phyloP scores from a whole-genome alignment of 2,888 invertebrate species.

The Patella caerulea region DNA sequence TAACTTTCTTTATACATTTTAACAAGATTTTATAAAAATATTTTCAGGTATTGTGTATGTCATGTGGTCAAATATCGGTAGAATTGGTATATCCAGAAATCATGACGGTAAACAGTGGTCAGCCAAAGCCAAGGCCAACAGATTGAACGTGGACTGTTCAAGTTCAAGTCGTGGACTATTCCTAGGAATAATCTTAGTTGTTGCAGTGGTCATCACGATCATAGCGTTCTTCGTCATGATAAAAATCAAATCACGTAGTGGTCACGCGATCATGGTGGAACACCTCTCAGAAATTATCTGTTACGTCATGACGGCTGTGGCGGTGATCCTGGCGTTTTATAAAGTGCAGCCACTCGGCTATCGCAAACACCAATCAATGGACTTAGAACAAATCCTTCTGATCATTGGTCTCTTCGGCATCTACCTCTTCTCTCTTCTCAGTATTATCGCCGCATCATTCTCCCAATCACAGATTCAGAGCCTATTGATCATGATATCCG shows the following conservation, averaged over 20 bases:
- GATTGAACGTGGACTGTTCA: slow-evolving; percentile 82
- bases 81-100: slow-evolving; percentile 19
- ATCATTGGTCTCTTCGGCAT: slow-evolving; percentile 93
- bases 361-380: slow-evolving; percentile 30
- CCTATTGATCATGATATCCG: slow-evolving; percentile 90
- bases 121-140: slow-evolving; percentile 36
- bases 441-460: slow-evolving; percentile 92
- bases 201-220: slow-evolving; percentile 77
- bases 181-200: slow-evolving; percentile 78
- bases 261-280: slow-evolving; percentile 90
- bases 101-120: slow-evolving; percentile 32
- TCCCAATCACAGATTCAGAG: slow-evolving; percentile 83
- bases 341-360: slow-evolving; percentile 77
- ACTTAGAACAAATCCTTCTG: slow-evolving; percentile 75
- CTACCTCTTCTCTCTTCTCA: slow-evolving; percentile 92
- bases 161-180: slow-evolving; percentile 91
- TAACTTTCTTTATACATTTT: too few relatives aligned
- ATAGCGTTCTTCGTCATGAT: slow-evolving; percentile 97
- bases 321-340: slow-evolving; percentile 89
- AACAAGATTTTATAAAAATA: too few relatives aligned
- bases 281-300: slow-evolving; percentile 90
- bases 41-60: slow-evolving; percentile 85
- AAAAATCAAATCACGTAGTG: slow-evolving; percentile 79
- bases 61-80: slow-evolving; percentile 89
- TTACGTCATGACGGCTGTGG: slow-evolving; percentile 88